Conservation (phyloP, 2,888 invertebrate species). For the Clistopyga incitator region DNA sequence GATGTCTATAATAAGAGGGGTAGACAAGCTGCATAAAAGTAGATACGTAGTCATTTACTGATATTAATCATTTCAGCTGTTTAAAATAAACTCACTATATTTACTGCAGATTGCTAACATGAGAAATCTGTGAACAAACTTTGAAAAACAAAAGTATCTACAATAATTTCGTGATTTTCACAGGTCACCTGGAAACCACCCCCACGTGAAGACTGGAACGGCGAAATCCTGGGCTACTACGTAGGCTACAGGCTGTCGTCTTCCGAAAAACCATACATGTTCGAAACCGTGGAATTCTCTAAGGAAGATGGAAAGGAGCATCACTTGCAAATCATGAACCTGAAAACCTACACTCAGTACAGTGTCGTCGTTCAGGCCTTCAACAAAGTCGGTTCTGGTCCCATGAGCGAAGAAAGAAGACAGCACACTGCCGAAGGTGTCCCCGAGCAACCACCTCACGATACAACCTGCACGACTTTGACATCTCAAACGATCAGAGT, state of each 20-base stretch:
- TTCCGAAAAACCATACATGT: conserved; percentile 94
- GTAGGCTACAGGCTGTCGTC: conserved; percentile 95
- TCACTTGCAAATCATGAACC: conserved; percentile 91
- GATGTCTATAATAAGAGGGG: too few species aligned
- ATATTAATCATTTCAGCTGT: too few species aligned
- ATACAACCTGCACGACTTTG: conserved; percentile 95
- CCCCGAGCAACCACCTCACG: conserved; percentile 96
- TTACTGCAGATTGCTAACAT: background rate
- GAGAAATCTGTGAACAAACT: background rate
- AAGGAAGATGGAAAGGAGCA: conserved; percentile 97
- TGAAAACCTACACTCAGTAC: conserved; percentile 97
- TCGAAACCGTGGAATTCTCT: conserved; percentile 96
- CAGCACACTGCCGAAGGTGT: conserved; percentile 98
- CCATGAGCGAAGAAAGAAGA: conserved; percentile 94
- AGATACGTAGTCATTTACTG: too few species aligned
- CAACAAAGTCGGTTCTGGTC: conserved; percentile 97
- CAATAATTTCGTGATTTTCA: background rate
- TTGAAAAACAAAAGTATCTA: background rate
- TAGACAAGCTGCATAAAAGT: too few species aligned
- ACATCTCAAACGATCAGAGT: conserved; percentile 97
- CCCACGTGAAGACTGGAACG: conserved; percentile 95
- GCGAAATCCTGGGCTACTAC: conserved; percentile 95
- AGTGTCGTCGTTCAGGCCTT: conserved; percentile 98
- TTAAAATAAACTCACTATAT: too few species aligned
- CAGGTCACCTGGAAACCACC: conserved; percentile 96